These are phyloP conservation scores for Propithecus coquereli DNA, from an alignment of 2,113 vertebrate genomes.

Conservation along the genomic window DNA sequence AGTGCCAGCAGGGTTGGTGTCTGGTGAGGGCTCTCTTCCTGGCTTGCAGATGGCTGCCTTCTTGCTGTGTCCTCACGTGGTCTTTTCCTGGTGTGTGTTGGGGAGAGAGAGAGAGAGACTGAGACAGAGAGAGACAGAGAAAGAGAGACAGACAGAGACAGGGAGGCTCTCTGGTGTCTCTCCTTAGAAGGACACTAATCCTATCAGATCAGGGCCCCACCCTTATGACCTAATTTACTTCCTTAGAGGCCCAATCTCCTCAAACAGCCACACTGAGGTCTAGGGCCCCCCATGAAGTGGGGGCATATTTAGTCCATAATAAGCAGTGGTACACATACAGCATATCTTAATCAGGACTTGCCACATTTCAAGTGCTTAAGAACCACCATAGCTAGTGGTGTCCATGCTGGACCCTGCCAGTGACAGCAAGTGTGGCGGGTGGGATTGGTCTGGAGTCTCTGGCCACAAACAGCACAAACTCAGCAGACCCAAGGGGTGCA, in stretches of 20 bases:
- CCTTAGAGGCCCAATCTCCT: too few species aligned
- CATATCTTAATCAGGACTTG: neutral
- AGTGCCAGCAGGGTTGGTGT: neutral
- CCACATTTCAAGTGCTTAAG: neutral
- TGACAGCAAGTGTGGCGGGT: neutral
- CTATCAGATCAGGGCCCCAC: neutral
- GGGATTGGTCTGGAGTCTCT: neutral
- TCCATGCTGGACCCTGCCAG: neutral
- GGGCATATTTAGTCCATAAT: neutral
- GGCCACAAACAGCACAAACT: neutral
- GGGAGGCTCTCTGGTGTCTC: neutral
- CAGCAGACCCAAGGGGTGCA: neutral
- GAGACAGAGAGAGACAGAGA: neutral
- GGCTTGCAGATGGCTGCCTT: too few species aligned
- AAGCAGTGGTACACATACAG: neutral
- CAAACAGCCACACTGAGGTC: too few species aligned
- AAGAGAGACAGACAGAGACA: neutral
- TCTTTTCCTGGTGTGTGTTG: neutral
- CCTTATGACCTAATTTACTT: too few species aligned
- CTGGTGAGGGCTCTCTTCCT: neutral
- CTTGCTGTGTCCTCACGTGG: neutral
- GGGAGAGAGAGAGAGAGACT: neutral
- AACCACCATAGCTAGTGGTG: neutral
- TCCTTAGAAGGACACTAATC: neutral
- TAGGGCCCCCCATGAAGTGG: too few species aligned